Evolutionary conservation across 2,113 vertebrate species (phyloP).

Genomic region (Corythoichthys haematopterus): DNA sequence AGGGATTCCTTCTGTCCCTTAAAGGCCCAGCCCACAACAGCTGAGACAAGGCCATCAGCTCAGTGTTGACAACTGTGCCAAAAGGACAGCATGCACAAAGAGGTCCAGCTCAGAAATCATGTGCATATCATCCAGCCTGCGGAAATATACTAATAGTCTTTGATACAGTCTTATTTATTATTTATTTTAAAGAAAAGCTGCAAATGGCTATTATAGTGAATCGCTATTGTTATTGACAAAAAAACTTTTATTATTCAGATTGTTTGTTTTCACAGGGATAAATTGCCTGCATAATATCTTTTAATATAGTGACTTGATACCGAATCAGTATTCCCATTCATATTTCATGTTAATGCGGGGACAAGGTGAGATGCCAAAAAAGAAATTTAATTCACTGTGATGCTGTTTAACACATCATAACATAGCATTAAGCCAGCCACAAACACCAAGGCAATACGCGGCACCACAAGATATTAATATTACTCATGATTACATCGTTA

Average conservation of each 20-base stretch:
- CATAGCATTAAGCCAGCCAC: neutral
- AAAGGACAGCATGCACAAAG: slow-evolving; percentile 17
- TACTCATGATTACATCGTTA: neutral
- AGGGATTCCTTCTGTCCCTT: slow-evolving; percentile 48
- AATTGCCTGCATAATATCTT: neutral
- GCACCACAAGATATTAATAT: neutral
- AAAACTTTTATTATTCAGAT: neutral
- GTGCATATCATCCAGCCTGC: slow-evolving; percentile 3
- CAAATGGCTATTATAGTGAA: too few relatives aligned
- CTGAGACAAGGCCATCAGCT: slow-evolving; percentile 75
- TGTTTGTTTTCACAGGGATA: neutral
- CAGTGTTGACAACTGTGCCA: slow-evolving; percentile 19
- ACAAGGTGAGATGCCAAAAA: neutral
- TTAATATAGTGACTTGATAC: neutral
- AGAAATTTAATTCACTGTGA: neutral
- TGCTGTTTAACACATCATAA: neutral
- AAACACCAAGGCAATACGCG: neutral
- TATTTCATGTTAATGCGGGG: neutral
- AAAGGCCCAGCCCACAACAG: slow-evolving; percentile 80
- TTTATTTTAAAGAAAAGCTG: slow-evolving; percentile 1
- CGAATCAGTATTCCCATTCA: neutral
- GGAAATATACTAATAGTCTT: neutral
- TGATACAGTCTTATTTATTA: slow-evolving; percentile 5
- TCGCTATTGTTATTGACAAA: too few relatives aligned
- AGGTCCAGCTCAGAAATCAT: slow-evolving; percentile 20